Percentiles rank a stretch among this genome's conserved stretches.
Conservation (phyloP, 2,888 invertebrate species). For the Hirtodrosophila cameraria region DNA sequence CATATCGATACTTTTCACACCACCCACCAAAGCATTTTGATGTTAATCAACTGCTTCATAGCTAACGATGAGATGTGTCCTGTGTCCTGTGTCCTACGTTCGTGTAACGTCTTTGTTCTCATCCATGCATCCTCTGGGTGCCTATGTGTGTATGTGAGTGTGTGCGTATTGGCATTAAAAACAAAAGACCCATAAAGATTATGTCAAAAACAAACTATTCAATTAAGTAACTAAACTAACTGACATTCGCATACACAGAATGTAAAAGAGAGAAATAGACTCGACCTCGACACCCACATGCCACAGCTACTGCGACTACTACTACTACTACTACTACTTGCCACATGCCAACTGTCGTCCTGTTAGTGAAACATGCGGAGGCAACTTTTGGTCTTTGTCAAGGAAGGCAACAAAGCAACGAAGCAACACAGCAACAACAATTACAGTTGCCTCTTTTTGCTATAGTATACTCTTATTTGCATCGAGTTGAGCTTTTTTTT, state of each 20-base stretch:
- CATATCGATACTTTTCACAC: conserved; percentile 37
- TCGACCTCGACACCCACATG: conserved; percentile 26
- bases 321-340: conserved; percentile 1
- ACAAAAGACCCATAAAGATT: conserved; percentile 79
- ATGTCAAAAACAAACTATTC: conserved; percentile 80
- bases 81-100: conserved; percentile 57
- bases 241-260: conserved; percentile 62
- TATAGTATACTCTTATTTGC: conserved; percentile 51
- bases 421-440: conserved; percentile 43
- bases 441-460: conserved; percentile 44
- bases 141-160: conserved; percentile 17
- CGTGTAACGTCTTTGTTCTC: conserved; percentile 64
- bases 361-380: conserved; percentile 47
- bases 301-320: conserved; percentile 29
- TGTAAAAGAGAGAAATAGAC: neutral
- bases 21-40: conserved; percentile 54
- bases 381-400: conserved; percentile 71
- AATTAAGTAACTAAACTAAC: conserved; percentile 80
- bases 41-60: conserved; percentile 64
- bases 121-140: conserved; percentile 20
- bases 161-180: conserved; percentile 65
- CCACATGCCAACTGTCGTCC: conserved; percentile 47
- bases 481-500: conserved; percentile 34
- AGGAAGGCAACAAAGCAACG: conserved; percentile 25
- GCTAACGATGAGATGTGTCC: too few relatives aligned